phyloP scores from a whole-genome alignment of 2,113 vertebrate genomes.

The Dendrocopos noguchii region DNA sequence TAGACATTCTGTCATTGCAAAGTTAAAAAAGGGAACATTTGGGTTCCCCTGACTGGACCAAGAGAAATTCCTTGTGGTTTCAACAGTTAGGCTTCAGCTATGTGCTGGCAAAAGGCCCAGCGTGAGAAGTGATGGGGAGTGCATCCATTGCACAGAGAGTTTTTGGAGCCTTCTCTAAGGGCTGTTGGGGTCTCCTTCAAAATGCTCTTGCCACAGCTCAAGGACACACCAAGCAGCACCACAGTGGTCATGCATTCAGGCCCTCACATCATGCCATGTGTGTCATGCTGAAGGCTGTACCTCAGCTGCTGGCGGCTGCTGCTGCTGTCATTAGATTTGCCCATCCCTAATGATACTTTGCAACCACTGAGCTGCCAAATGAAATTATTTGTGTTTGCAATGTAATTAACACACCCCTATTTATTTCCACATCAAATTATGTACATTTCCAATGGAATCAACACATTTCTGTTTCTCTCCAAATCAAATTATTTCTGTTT shows the following conservation, averaged over 20 bases:
- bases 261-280: accelerated
- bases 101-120: conserved; percentile 13
- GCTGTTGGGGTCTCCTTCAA: neutral
- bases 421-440: neutral
- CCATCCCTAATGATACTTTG: neutral
- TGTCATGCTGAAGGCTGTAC: accelerated
- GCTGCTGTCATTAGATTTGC: neutral
- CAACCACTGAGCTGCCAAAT: neutral
- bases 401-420: neutral
- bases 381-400: neutral
- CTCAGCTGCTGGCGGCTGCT: neutral
- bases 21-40: neutral
- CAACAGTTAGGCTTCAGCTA: neutral
- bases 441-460: neutral
- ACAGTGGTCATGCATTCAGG: accelerated
- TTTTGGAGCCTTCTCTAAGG: neutral
- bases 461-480: neutral
- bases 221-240: too few species aligned
- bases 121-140: neutral
- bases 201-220: neutral
- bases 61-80: conserved; percentile 46
- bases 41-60: neutral
- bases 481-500: neutral
- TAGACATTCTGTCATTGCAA: neutral
- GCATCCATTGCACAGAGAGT: neutral